phyloP scores from a whole-genome alignment of 2,888 invertebrate genomes.

The Thymelicus acteon region DNA sequence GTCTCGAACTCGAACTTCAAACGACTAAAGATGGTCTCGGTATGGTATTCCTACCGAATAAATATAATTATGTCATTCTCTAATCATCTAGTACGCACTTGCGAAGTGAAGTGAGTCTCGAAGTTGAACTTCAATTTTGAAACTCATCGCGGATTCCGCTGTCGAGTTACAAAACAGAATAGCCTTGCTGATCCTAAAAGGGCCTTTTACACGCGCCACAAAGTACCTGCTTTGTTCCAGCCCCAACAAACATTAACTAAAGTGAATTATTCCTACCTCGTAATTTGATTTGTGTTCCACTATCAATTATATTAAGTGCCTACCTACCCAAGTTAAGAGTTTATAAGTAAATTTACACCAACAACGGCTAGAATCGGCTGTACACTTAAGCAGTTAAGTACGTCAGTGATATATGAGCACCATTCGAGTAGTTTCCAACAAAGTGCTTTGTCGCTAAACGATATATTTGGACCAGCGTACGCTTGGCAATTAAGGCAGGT shows the following conservation, averaged over 20 bases:
- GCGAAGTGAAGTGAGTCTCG: too few species aligned
- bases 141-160: too few species aligned
- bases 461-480: constrained; percentile 35
- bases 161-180: too few species aligned
- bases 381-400: constrained; percentile 35
- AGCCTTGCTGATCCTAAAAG: background rate
- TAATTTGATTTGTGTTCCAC: constrained; percentile 32
- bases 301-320: constrained; percentile 35
- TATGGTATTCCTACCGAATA: too few species aligned
- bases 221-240: background rate
- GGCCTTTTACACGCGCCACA: constrained; percentile 1
- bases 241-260: constrained; percentile 28
- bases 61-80: too few species aligned
- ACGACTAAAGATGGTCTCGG: too few species aligned
- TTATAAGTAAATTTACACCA: constrained; percentile 36
- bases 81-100: too few species aligned
- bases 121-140: too few species aligned
- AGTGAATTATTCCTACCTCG: constrained; percentile 23
- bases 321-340: constrained; percentile 32
- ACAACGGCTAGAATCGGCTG: constrained; percentile 27
- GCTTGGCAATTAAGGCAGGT: constrained; percentile 28
- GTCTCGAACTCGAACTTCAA: too few species aligned
- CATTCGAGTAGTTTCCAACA: constrained; percentile 30
- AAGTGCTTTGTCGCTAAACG: constrained; percentile 32
- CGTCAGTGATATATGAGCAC: constrained; percentile 33